Evolutionary conservation across 2,888 invertebrate species (phyloP), one percentile per base, ranked within the genome.

Genomic region (Cremastinae sp.): DNA sequence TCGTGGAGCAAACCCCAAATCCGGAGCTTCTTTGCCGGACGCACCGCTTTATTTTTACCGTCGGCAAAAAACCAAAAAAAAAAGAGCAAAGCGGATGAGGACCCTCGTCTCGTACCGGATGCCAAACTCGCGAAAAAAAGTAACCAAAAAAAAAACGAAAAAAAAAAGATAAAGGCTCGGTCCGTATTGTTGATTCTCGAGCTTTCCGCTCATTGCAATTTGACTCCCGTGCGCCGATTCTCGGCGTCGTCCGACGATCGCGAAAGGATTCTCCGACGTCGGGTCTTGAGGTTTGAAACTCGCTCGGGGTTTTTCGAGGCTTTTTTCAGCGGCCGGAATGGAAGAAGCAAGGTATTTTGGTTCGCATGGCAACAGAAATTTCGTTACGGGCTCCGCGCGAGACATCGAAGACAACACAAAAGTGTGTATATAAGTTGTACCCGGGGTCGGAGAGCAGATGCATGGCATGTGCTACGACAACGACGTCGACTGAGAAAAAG

Each of bases 401-500:
- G 75, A 82, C 80, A 83, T 84, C 80, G 84, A 84, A 84, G 85
- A 84, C 86, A 86, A 88, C 70, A 62, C 86, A 86, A 87, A 88
- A 87, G 85, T 86, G 85, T 83, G 81, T 84, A 45, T 58, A 38
- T 41, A 47, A 61, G 61, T 62, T 70, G 18, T 61, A 59, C 49
- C 28, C 74, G 73, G 74, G 82, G 85, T 83, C 80, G 84, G 78
- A 78, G 85, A 87, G 88, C 88, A 88, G 88, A 88, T 88, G 88
- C 85, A 85, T 88, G 86, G 88, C 88, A 88, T 88, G 87, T 88
- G 88, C 87, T 87, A 84, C 85, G 66, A 53, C 20, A 20, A 59
- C 59, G 12, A 45, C 16, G 51, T 22, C 58, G 41, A 20, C 58
- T 38, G 18, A 38, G 41, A 36, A 82, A 83, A 80, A 82, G 54